Percentiles rank a stretch among this genome's conserved stretches.
phyloP scores from a whole-genome alignment of 2,113 vertebrate species.

The Sapajus apella region DNA sequence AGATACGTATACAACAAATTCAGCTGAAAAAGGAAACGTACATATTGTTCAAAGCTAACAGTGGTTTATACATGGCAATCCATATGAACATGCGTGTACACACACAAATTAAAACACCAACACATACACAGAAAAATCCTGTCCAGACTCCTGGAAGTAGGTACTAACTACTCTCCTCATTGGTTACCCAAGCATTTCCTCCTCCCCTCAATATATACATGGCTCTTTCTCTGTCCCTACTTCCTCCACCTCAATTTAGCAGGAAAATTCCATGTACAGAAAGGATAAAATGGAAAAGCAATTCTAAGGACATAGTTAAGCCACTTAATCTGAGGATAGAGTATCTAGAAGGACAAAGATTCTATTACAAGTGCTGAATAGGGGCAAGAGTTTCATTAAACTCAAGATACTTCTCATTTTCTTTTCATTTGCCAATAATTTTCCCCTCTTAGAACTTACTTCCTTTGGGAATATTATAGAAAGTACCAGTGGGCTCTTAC shows the following conservation, averaged over 20 bases:
- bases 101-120: conserved; percentile 5
- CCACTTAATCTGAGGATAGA: neutral
- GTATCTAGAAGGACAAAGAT: neutral
- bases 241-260: neutral
- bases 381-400: neutral
- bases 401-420: neutral
- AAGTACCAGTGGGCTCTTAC: neutral
- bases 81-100: neutral
- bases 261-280: neutral
- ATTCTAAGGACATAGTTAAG: conserved; percentile 10
- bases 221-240: neutral
- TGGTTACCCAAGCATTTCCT: neutral
- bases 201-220: neutral
- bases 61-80: neutral
- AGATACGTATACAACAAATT: neutral
- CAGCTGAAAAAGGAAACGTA: neutral
- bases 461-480: neutral
- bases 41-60: neutral
- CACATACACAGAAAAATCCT: neutral
- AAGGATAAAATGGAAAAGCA: neutral
- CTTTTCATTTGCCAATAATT: neutral
- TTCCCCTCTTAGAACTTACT: conserved; percentile 3
- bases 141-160: neutral
- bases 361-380: neutral
- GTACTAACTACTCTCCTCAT: neutral